phyloP scores from a whole-genome alignment of 2,888 invertebrate species.

The Blastobasis adustella region DNA sequence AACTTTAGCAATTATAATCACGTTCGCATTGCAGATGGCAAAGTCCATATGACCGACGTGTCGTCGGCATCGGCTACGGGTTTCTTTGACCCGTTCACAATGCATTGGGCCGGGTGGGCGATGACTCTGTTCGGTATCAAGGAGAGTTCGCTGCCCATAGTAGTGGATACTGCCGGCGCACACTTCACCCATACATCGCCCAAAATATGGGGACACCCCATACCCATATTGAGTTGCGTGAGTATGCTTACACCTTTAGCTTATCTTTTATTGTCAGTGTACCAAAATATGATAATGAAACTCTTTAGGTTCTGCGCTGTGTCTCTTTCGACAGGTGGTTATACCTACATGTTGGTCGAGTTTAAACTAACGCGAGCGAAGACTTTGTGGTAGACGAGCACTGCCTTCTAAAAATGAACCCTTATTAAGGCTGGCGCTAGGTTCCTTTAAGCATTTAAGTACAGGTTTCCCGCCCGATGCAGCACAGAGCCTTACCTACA shows the following conservation, averaged over 20 bases:
- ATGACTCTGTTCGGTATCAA: conserved; percentile 84
- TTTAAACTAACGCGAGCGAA: too few species aligned
- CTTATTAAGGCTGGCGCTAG: too few species aligned
- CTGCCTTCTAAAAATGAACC: too few species aligned
- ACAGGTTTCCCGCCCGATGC: too few species aligned
- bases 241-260: conserved; percentile 32
- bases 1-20: background rate
- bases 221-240: conserved; percentile 87
- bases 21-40: conserved; percentile 40
- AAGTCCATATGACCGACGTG: conserved; percentile 87
- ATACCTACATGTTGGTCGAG: too few species aligned
- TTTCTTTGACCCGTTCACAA: conserved; percentile 92
- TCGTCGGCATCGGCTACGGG: conserved; percentile 94
- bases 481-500: too few species aligned
- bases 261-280: too few species aligned
- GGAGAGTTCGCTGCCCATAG: conserved; percentile 81
- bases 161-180: conserved; percentile 84
- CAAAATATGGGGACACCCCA: conserved; percentile 81
- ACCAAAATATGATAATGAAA: too few species aligned
- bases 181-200: conserved; percentile 80
- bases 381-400: too few species aligned
- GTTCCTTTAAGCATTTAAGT: too few species aligned
- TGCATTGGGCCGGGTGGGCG: conserved; percentile 87
- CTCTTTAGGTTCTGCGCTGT: too few species aligned
- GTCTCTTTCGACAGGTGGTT: too few species aligned